phyloP scores from a whole-genome alignment of 2,797 vertebrate species.

The Pangasius krempfi region DNA sequence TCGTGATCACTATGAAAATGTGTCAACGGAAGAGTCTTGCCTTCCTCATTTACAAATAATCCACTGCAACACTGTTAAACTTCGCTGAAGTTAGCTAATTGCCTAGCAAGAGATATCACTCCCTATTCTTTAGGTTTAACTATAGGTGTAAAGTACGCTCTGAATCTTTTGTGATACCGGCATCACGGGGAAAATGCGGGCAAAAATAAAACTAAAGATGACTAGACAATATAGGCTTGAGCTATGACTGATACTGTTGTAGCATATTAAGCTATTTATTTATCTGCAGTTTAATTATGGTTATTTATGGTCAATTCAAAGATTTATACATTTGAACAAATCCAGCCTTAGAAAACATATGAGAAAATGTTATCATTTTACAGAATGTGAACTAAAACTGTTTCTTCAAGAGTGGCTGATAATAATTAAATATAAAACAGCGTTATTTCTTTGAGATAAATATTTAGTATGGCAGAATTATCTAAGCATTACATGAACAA shows the following conservation, averaged over 20 bases:
- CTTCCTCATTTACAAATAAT: not conserved
- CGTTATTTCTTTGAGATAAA: not conserved
- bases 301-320: not conserved
- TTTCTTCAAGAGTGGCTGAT: not conserved
- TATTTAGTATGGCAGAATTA: not conserved
- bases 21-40: not conserved
- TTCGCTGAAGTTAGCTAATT: no score
- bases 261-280: not conserved
- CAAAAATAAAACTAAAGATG: not conserved
- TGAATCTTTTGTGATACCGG: not conserved
- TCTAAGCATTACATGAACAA: not conserved
- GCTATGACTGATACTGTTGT: not conserved
- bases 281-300: not conserved
- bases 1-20: not conserved
- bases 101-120: not conserved
- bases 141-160: not conserved
- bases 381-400: not conserved
- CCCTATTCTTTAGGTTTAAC: not conserved
- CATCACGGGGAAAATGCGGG: not conserved
- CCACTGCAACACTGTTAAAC: no score
- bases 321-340: not conserved
- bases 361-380: not conserved
- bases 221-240: not conserved
- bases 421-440: not conserved
- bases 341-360: not conserved